These are phyloP conservation scores for Psephotus haematonotus DNA, from an alignment of 2,113 vertebrate genomes.

Conservation along the genomic window DNA sequence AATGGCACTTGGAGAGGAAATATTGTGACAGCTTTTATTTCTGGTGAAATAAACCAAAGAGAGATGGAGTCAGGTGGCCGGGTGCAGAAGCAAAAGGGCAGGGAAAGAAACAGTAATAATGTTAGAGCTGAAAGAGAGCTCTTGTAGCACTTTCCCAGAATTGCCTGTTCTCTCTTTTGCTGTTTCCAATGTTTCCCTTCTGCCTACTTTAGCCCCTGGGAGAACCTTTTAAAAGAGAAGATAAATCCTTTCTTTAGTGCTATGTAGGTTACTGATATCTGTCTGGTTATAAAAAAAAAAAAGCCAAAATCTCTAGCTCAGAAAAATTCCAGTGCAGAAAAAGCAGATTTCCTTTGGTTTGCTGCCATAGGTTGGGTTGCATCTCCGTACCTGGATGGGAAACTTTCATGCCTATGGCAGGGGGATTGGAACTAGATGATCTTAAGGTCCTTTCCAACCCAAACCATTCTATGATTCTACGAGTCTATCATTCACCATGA, in stretches of 20 bases:
- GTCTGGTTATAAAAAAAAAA: background rate
- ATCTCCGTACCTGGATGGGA: background rate
- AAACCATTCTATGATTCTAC: background rate
- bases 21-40: conserved; percentile 15
- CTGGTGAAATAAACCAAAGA: background rate
- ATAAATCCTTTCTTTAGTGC: conserved; percentile 32
- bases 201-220: background rate
- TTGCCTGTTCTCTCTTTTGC: background rate
- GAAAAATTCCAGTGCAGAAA: conserved; percentile 15
- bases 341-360: background rate
- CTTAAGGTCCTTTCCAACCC: background rate
- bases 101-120: background rate
- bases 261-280: conserved; percentile 41
- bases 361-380: background rate
- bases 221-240: conserved; percentile 26
- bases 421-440: background rate
- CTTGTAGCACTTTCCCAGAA: background rate
- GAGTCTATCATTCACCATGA: background rate
- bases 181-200: conserved; percentile 3
- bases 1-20: conserved; percentile 22
- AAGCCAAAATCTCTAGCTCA: background rate
- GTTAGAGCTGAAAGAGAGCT: background rate
- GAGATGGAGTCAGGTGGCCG: background rate
- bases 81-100: background rate
- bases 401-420: background rate